These are phyloP conservation scores for Pelecanoides urinatrix DNA, from an alignment of 2,113 vertebrate species.

Conservation along the genomic window DNA sequence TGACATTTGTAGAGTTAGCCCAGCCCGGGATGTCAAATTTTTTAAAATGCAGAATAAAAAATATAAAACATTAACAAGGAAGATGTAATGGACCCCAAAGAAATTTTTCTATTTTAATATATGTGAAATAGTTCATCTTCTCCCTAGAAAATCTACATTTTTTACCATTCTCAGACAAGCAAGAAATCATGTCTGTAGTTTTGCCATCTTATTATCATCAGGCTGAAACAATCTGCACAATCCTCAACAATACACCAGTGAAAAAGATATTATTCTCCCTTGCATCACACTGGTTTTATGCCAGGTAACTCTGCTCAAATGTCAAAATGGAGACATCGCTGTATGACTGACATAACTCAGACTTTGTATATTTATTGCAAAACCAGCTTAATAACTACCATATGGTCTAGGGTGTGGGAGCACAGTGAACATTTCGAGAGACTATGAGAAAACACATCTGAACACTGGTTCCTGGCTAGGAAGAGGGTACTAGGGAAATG, in stretches of 20 bases:
- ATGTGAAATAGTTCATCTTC: not conserved
- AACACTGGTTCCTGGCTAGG: not conserved
- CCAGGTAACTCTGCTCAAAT: not conserved
- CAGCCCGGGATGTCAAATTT: not conserved
- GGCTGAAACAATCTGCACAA: not conserved
- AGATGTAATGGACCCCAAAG: not conserved
- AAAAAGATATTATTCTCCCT: not conserved
- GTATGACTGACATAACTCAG: not conserved
- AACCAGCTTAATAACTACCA: not conserved
- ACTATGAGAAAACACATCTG: not conserved
- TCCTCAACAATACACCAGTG: not conserved
- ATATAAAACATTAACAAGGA: not conserved
- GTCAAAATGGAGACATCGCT: not conserved
- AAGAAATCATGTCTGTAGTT: not conserved
- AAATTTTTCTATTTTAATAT: not conserved
- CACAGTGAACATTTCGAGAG: not conserved
- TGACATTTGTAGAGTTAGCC: not conserved
- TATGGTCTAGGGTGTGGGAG: not conserved
- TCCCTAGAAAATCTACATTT: not conserved
- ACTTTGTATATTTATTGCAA: not conserved
- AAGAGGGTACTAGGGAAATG: not conserved
- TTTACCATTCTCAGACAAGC: not conserved
- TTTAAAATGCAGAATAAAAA: not conserved
- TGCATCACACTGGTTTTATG: not conserved
- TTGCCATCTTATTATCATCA: not conserved